Evolutionary conservation across 2,888 invertebrate genomes (phyloP).

Genomic region (Nemapogon koenigi): DNA sequence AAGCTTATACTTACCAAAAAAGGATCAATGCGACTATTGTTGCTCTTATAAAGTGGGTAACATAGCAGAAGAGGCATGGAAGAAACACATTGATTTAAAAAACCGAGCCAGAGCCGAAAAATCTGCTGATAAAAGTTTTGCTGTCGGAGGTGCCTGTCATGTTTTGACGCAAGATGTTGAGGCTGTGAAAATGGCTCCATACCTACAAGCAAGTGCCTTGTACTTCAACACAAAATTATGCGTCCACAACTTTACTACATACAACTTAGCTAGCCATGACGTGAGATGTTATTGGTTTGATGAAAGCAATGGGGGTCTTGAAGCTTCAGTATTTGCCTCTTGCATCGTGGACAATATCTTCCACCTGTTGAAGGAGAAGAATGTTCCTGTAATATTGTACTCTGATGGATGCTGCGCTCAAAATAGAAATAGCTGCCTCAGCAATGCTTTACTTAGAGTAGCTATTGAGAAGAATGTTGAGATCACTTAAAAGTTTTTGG

Average conservation of each 20-base stretch:
- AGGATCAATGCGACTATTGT: conserved; percentile 20
- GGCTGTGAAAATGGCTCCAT: conserved; percentile 19
- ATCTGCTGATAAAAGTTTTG: conserved; percentile 18
- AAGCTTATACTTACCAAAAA: conserved; percentile 19
- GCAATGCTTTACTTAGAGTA: conserved; percentile 18
- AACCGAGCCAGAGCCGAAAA: conserved; percentile 19
- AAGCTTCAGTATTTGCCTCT: conserved; percentile 18
- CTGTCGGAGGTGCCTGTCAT: conserved; percentile 8
- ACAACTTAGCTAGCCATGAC: conserved; percentile 11
- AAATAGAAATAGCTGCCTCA: conserved; percentile 18
- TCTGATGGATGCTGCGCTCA: conserved; percentile 19
- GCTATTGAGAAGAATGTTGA: conserved; percentile 18
- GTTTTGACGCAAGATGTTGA: conserved; percentile 19
- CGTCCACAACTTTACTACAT: conserved; percentile 18
- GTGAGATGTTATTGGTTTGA: conserved; percentile 19
- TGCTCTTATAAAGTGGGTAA: conserved; percentile 19
- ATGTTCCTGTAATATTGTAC: conserved; percentile 19
- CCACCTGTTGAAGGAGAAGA: conserved; percentile 15
- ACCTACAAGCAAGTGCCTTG: conserved; percentile 17
- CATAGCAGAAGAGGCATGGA: conserved; percentile 17
- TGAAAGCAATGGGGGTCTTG: conserved; percentile 16
- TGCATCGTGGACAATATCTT: conserved; percentile 17
- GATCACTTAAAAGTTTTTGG: conserved; percentile 15
- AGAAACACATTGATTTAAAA: conserved; percentile 16
- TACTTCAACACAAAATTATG: conserved; percentile 20